Evolutionary conservation across 2,797 vertebrate genomes (phyloP).

Genomic region (Malacoctenus gilli): DNA sequence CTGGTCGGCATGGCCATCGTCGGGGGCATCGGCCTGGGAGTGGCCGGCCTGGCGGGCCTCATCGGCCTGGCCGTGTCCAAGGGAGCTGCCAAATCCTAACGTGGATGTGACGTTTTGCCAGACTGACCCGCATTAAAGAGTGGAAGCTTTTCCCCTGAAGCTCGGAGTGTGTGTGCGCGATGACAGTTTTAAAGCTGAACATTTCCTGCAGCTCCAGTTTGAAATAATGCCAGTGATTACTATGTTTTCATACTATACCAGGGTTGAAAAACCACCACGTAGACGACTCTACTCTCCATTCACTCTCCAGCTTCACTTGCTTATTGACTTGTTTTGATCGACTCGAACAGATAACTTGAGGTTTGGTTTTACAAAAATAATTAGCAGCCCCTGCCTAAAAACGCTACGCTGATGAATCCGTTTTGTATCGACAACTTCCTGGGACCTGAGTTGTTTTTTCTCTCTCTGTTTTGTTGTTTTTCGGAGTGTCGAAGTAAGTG

Average conservation of each 20-base stretch:
- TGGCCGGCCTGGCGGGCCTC: constrained; percentile 89
- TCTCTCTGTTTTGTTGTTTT: constrained; percentile 14
- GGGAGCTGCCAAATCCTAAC: constrained; percentile 86
- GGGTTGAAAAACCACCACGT: constrained; percentile 12
- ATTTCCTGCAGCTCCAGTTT: constrained; percentile 11
- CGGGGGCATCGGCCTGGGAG: constrained; percentile 88
- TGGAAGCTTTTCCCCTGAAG: constrained; percentile 20
- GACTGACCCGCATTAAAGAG: constrained; percentile 46
- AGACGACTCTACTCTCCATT: constrained; percentile 12
- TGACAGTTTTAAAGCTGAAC: constrained; percentile 26
- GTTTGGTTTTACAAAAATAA: neutral
- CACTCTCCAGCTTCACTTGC: constrained; percentile 28
- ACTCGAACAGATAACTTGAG: constrained; percentile 1
- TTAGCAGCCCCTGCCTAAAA: neutral
- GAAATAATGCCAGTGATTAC: constrained; percentile 30
- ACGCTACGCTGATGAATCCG: constrained; percentile 12
- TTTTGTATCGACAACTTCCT: constrained; percentile 24
- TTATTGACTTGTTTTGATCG: constrained; percentile 49
- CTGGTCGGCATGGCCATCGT: constrained; percentile 94
- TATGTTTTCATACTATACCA: constrained; percentile 33
- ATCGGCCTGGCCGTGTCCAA: constrained; percentile 91
- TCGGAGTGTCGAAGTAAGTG: constrained; percentile 42
- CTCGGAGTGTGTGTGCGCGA: constrained; percentile 18
- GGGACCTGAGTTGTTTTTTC: constrained; percentile 26
- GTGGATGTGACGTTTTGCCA: constrained; percentile 34